Conservation (phyloP, 2,113 vertebrate genomes). For the Glareola pratincola region DNA sequence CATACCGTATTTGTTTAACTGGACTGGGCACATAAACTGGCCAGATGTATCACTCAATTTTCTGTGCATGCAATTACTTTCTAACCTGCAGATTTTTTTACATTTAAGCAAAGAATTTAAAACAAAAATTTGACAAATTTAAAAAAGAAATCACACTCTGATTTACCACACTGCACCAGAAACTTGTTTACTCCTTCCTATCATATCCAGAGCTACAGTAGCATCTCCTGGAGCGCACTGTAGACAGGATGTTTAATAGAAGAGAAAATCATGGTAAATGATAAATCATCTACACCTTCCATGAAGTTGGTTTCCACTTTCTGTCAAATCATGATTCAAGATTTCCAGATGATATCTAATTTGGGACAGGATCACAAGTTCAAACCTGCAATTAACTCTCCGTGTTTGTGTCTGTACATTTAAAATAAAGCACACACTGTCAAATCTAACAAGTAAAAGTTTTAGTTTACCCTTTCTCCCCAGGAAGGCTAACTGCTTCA, state of each 20-base stretch:
- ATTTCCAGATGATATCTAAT: not conserved
- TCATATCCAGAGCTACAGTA: not conserved
- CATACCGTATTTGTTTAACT: not conserved
- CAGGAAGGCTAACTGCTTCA: not conserved
- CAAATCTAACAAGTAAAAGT: not conserved
- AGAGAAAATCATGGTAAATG: not conserved
- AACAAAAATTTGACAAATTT: too few relatives aligned
- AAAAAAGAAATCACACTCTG: not conserved
- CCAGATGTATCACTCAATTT: not conserved
- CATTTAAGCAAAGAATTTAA: not conserved
- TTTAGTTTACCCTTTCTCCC: not conserved
- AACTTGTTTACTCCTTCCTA: not conserved
- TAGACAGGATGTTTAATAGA: not conserved
- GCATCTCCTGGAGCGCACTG: not conserved
- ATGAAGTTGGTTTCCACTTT: not conserved
- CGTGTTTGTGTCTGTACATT: not conserved
- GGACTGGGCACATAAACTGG: not conserved
- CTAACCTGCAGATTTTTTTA: not conserved
- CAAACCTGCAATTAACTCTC: not conserved
- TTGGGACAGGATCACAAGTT: not conserved
- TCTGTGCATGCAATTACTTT: not conserved
- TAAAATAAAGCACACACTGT: not conserved
- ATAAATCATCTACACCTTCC: not conserved
- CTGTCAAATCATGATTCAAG: not conserved
- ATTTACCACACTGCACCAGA: not conserved